Percentiles rank a stretch among this genome's conserved stretches.
These are phyloP conservation scores for Mastomys natalensis DNA, from an alignment of 2,113 vertebrate species.

Conservation along the genomic window DNA sequence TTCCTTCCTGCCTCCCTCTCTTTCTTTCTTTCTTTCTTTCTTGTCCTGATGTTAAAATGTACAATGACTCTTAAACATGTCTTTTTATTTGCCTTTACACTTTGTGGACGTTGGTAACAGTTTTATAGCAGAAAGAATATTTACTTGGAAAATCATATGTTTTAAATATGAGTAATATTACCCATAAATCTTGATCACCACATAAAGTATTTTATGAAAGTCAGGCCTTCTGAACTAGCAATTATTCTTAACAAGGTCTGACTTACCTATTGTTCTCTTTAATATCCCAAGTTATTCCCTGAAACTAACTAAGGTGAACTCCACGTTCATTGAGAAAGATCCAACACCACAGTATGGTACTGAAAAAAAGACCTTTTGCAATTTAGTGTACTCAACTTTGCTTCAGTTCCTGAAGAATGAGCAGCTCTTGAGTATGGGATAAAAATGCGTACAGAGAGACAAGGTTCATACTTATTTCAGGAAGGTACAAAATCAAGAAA, in stretches of 20 bases:
- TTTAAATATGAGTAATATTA: slow-evolving; percentile 25
- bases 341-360: not conserved
- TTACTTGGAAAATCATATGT: not conserved
- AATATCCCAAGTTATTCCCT: not conserved
- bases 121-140: not conserved
- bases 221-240: not conserved
- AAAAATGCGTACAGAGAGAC: slow-evolving; percentile 13
- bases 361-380: not conserved
- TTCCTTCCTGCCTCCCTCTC: too few relatives aligned
- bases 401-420: not conserved
- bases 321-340: not conserved
- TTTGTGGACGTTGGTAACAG: not conserved
- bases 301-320: not conserved
- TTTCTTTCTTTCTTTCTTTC: not conserved
- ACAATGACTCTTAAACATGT: not conserved
- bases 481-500: not conserved
- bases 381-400: not conserved
- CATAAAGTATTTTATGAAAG: not conserved
- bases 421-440: not conserved
- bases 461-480: not conserved
- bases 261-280: not conserved
- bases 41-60: slow-evolving; percentile 40
- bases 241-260: not conserved
- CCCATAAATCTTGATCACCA: not conserved
- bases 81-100: not conserved